Conservation (phyloP, 2,797 vertebrate species). For the Leucoraja ocellata region DNA sequence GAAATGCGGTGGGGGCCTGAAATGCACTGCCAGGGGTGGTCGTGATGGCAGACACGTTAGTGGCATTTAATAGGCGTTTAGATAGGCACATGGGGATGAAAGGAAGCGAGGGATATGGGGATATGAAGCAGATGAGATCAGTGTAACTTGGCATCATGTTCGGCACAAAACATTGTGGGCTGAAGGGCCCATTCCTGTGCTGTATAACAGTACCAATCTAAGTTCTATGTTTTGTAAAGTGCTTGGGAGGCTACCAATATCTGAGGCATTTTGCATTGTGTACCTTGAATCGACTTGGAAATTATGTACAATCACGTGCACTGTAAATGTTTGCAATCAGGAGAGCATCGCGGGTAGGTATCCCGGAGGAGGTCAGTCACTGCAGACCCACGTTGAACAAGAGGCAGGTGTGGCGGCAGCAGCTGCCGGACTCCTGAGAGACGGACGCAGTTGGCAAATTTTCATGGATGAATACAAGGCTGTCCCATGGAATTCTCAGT, state of each 20-base stretch:
- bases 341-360: not conserved
- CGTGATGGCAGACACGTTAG: too few species aligned
- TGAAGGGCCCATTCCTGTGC: too few species aligned
- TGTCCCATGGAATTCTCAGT: not conserved
- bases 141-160: too few species aligned
- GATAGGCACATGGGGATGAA: too few species aligned
- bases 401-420: not conserved
- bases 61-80: too few species aligned
- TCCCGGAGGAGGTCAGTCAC: not conserved
- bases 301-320: not conserved
- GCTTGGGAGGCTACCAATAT: not conserved
- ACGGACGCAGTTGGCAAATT: not conserved
- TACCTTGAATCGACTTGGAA: not conserved
- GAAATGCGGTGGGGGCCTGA: too few species aligned
- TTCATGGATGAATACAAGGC: not conserved
- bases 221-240: too few species aligned
- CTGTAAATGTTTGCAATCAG: not conserved
- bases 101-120: too few species aligned
- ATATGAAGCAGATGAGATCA: too few species aligned
- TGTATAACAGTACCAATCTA: too few species aligned
- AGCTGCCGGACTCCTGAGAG: not conserved
- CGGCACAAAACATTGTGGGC: too few species aligned
- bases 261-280: not conserved
- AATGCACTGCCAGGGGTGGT: too few species aligned
- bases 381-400: not conserved